Conservation (phyloP, 35 echinoderm and acorn worm species). For the Lytechinus pictus region DNA sequence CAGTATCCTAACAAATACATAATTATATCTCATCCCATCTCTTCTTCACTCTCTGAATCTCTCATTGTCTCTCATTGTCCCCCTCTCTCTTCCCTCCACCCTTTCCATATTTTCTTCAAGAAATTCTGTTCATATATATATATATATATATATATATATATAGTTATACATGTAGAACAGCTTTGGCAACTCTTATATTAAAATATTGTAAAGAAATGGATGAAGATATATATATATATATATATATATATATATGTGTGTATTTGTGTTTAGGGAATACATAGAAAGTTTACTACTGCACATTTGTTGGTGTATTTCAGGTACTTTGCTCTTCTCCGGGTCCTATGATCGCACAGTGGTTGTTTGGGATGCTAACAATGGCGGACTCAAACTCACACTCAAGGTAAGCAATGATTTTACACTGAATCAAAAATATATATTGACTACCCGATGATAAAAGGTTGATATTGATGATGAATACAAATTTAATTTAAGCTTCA, state of each 20-base stretch:
- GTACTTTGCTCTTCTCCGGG: slow-evolving; percentile 86
- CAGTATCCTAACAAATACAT: no score
- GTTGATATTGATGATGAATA: no score
- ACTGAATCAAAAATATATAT: no score
- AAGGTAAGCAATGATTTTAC: slow-evolving; percentile 59
- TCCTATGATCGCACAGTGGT: slow-evolving; percentile 96
- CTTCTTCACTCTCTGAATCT: no score
- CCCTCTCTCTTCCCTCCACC: background rate
- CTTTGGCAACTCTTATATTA: no score
- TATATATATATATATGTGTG: background rate
- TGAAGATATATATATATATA: no score
- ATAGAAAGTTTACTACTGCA: background rate
- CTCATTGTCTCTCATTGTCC: background rate
- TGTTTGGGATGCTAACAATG: slow-evolving; percentile 95
- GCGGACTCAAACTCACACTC: slow-evolving; percentile 83
- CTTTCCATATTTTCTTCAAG: background rate
- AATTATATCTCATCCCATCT: no score
- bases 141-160: background rate
- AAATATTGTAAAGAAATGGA: no score
- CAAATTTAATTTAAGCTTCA: no score
- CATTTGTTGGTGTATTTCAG: slow-evolving; percentile 34
- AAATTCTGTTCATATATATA: no score
- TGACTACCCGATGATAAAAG: no score
- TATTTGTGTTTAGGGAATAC: background rate
- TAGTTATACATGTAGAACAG: background rate